Evolutionary conservation across 2,797 vertebrate species (phyloP), one percentile per base, ranked within the genome.

Genomic region (Limosa lapponica): DNA sequence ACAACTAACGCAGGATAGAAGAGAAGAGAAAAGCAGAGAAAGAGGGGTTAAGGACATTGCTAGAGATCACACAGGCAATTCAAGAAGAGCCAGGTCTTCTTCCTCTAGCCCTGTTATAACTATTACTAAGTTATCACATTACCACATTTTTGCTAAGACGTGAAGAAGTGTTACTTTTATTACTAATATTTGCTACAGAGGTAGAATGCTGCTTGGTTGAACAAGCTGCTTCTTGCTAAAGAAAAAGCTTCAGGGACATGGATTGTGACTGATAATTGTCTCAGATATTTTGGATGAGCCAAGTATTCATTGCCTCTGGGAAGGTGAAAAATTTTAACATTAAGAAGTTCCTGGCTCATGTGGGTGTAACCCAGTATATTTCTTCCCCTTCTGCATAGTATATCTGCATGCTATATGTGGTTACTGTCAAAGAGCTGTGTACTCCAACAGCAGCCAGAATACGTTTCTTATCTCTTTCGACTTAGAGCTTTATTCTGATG

Each of bases 261-360:
- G 55, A 46, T 67, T 79, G 71, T 84, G 87, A 70, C 75, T 93
- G 87, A 90, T 93, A 91, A 94, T 93, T 95, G 65, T 93, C 87
- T 91, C n/a, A 15, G 39, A 41, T 93, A 36, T 36, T 90, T 83
- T 27, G 44, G n/a, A 58, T 77, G 70, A 96, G 94, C 95, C 93
- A 95, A 95, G 93, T 96, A 96, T 96, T 90, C 57, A 39, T 61
- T 77, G 96, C 96, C 94, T 67, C 59, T 73, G 70, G 95, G 95
- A 73, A 92, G 48, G 30, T 73, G 73, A 95, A 90, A 51, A 51
- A 59, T 57, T 75, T 79, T 81, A 41, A 52, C 32, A 48, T 72
- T 36, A 27, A 87, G 83, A 78, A 58, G 54, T 70, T 93, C n/a
- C 54, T 94, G 85, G 46, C 85, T 94, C 25, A 13, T 32, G 6